Percentiles rank a stretch among this genome's conserved stretches.
Evolutionary conservation across 2,888 invertebrate genomes (phyloP).

Genomic region (Pherbina coryleti): DNA sequence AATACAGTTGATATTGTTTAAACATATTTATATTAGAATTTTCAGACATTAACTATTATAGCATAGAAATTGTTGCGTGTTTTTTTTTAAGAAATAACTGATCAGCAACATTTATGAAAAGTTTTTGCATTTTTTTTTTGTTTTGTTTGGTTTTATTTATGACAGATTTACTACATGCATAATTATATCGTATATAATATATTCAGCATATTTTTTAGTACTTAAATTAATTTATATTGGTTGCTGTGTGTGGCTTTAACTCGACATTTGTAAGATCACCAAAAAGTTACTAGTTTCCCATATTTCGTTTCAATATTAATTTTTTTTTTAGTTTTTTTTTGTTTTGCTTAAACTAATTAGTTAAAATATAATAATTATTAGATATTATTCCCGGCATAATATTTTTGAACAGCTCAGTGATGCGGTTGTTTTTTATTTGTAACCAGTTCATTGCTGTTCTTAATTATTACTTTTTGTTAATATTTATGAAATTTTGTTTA

Average conservation of each 20-base stretch:
- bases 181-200: not conserved
- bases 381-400: conserved; percentile 41
- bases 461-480: conserved; percentile 14
- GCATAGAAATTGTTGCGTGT: too few relatives aligned
- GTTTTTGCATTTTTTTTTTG: too few relatives aligned
- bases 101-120: too few relatives aligned
- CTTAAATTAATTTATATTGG: conserved; percentile 1
- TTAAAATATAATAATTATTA: conserved; percentile 31
- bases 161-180: not conserved
- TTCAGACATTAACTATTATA: too few relatives aligned
- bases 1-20: too few relatives aligned
- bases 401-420: conserved; percentile 14
- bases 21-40: too few relatives aligned
- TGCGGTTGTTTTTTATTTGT: not conserved
- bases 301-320: conserved; percentile 48
- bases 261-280: conserved; percentile 46
- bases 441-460: conserved; percentile 1
- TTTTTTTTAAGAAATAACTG: too few relatives aligned
- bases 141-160: too few relatives aligned
- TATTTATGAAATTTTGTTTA: not conserved
- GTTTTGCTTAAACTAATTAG: conserved; percentile 15
- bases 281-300: conserved; percentile 52
- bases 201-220: conserved; percentile 5
- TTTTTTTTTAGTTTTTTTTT: not conserved
- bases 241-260: conserved; percentile 18